Evolutionary conservation across 2,113 vertebrate species (phyloP), one percentile per base, ranked within the genome.

Genomic region (Phylloscopus trochiloides): DNA sequence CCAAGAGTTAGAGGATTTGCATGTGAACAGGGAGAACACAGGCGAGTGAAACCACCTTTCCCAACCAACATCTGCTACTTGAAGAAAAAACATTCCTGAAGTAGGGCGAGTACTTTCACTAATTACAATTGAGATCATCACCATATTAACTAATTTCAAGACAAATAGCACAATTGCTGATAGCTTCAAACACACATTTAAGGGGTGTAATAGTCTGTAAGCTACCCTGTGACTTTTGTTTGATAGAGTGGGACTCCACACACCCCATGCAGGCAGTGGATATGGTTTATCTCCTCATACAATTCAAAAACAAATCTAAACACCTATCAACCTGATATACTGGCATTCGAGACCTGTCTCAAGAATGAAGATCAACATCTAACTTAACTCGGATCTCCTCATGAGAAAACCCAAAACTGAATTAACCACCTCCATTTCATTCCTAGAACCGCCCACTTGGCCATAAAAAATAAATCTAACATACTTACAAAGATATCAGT

Each of bases 401-500:
- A 48, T 20, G 21, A 81, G 43, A 61, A 87, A 88, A n/a, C 14
- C 17, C 36, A 68, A 58, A 86, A 61, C 43, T 92, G 47, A 94
- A 92, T 48, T 77, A 85, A 58, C 52, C 17, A 20, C 9, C 17
- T 55, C 17, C 28, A 48, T 18, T 24, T 48, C 45, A 43, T 63
- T 80, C 63, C 17, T 63, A 67, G 91, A 85, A 32, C 6, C 14
- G 55, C 22, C 48, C 52, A 13, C 9, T 54, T 70, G 7, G 58
- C 38, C 22, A 31, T 58, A 78, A 74, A 57, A 51, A 38, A 10
- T 14, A 47, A 68, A 43, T 25, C 34, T 25, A 79, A n/a, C 52
- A 71, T 95, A 98, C 99, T 99, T 97, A 99, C 99, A 90, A 95
- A 97, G 28, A 99, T 98, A 52, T 99, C 98, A 57, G 97, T 86